These are phyloP conservation scores for Solen grandis DNA, from an alignment of 1,140 invertebrate species.

Conservation along the genomic window DNA sequence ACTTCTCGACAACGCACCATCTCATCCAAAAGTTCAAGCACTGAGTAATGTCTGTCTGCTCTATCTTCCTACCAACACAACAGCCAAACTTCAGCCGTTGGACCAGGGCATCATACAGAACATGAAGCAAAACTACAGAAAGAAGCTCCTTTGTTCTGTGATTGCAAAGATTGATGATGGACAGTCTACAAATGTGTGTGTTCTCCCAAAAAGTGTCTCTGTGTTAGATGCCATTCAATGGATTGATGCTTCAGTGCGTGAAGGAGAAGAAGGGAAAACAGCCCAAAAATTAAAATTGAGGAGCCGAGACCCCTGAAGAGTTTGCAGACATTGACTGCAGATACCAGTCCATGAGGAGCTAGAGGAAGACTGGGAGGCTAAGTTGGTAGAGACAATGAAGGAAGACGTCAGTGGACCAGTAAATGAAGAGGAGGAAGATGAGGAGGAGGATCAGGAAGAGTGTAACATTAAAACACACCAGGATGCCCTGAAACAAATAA, in stretches of 20 bases:
- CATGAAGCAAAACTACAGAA: conserved; percentile 6
- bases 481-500: too few species aligned
- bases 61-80: conserved; percentile 13
- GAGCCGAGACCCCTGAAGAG: not conserved
- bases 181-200: not conserved
- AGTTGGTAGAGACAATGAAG: not conserved
- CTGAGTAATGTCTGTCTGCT: conserved; percentile 1
- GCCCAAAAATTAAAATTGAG: not conserved
- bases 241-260: conserved; percentile 1
- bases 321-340: not conserved
- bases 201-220: conserved; percentile 9
- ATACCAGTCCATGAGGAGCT: conserved; percentile 22
- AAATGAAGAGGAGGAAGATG: too few species aligned
- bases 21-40: not conserved
- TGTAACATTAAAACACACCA: too few species aligned
- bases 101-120: conserved; percentile 23
- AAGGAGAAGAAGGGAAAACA: not conserved
- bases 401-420: conserved; percentile 4
- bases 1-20: conserved; percentile 14
- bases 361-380: not conserved
- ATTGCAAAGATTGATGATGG: conserved; percentile 6
- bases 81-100: conserved; percentile 16
- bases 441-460: too few species aligned
- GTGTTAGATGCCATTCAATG: conserved; percentile 12
- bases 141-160: not conserved